Base-by-base conservation (phyloP, 2,888 invertebrate genomes). In the Cheilosia vernalis region DNA sequence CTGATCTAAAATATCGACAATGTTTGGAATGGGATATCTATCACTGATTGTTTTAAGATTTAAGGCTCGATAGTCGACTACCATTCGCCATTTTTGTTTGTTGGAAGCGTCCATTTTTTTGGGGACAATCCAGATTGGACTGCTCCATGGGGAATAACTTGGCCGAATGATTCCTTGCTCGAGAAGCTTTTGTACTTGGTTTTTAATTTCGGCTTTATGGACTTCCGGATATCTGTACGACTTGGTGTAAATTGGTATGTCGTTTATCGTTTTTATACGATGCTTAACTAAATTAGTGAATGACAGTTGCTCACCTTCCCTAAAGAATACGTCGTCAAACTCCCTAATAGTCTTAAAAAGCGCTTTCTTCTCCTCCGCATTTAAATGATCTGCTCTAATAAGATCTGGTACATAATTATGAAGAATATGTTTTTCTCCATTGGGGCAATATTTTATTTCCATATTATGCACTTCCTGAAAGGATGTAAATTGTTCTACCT, bases 301-400 rank as follows among this genome's bases (percentile, higher is more conserved):
- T n/a, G 44, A 44, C 0, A 44, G 44, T n/a, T 6, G 6, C 3
- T n/a, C n/a, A 17, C 44, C 44, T 44, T 44, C 44, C 5, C 44
- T 44, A n/a, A 44, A 44, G 15, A 44, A 13, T 13, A 44, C 44
- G 44, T 44, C 44, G 2, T 44, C n/a, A 44, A 44, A 44, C 2
- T 44, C 5, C 10, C 4, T 44, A 13, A 15, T 15, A n/a, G 15
- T 44, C 17, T n/a, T 44, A 44, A 44, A 44, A 44, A 44, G 44
- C 6, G 17, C 17, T 6, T 24, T 24, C 5, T 3, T 24, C 5
- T 24, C 24, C 24, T 24, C 37, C 19, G 19, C 37, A 37, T 42
- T 60, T 13, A 49, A 7, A 15, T 64, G 64, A 17, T 49, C 37
- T 4, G 64, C 49, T 51, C 64, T 49, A 4, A 64, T 9, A 33